A percentile compares a stretch with the other conserved stretches of the same genome.
phyloP scores from a whole-genome alignment of 1,140 invertebrate species.

The Thalassaphorura encarpata region DNA sequence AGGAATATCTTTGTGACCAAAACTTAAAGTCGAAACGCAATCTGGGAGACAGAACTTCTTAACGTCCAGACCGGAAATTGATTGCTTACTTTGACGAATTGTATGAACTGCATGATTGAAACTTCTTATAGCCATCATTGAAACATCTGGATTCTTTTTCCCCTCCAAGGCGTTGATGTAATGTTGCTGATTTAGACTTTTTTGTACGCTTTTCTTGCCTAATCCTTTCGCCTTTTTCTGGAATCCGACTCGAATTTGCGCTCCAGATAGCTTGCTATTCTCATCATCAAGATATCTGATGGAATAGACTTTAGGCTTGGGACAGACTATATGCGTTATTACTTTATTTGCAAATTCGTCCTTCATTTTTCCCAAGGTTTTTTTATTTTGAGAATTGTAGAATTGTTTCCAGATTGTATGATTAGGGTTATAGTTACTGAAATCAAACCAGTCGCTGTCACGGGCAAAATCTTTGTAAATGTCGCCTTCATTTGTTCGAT shows the following conservation, averaged over 20 bases:
- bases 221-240: no score
- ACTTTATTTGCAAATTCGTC: background rate
- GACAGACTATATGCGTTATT: background rate
- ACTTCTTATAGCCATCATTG: background rate
- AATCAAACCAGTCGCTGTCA: background rate
- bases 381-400: constrained; percentile 5
- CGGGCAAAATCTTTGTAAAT: background rate
- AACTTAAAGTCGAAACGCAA: no score
- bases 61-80: no score
- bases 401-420: background rate
- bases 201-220: background rate
- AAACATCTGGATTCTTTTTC: background rate
- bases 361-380: constrained; percentile 9
- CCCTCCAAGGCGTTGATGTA: constrained; percentile 3
- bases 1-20: no score
- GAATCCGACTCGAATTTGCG: background rate
- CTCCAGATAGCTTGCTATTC: background rate
- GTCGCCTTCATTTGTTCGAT: background rate
- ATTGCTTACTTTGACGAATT: no score
- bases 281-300: background rate
- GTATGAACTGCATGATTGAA: constrained; percentile 1
- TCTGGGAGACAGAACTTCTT: no score
- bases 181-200: background rate
- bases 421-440: constrained; percentile 5
- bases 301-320: constrained; percentile 10